phyloP scores from a whole-genome alignment of 2,113 vertebrate genomes.

The Lycaon pictus region DNA sequence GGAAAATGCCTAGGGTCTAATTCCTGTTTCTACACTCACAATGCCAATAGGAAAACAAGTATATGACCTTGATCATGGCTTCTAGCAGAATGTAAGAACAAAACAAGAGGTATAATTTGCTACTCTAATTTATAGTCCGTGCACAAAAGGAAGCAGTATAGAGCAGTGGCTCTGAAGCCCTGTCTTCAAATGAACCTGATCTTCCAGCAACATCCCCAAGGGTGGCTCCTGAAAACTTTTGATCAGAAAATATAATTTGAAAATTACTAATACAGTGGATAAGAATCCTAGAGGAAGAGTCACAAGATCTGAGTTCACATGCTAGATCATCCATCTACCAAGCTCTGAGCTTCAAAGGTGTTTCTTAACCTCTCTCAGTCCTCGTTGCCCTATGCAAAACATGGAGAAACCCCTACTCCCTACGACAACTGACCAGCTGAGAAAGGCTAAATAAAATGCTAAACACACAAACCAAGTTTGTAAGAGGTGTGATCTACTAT shows the following conservation, averaged over 20 bases:
- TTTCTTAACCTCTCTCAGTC: background rate
- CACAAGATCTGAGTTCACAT: background rate
- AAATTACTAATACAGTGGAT: background rate
- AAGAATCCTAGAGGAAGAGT: background rate
- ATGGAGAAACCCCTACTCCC: background rate
- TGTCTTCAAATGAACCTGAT: background rate
- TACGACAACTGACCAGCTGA: background rate
- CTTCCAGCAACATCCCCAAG: background rate
- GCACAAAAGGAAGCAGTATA: background rate
- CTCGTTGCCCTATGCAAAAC: background rate
- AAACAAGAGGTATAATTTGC: background rate
- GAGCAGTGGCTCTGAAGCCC: background rate
- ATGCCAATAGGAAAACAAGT: background rate
- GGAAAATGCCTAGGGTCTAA: background rate
- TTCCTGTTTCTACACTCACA: background rate
- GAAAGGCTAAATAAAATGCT: conserved; percentile 3
- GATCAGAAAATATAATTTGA: conserved; percentile 1
- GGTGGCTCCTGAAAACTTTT: background rate
- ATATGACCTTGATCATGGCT: background rate
- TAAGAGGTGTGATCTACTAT: background rate
- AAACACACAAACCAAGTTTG: background rate
- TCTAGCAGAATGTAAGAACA: conserved; percentile 17
- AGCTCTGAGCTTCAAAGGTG: background rate
- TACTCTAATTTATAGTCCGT: background rate
- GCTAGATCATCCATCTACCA: background rate